Evolutionary conservation across 2,797 vertebrate species (phyloP).

Genomic region (Caiman crocodilus): DNA sequence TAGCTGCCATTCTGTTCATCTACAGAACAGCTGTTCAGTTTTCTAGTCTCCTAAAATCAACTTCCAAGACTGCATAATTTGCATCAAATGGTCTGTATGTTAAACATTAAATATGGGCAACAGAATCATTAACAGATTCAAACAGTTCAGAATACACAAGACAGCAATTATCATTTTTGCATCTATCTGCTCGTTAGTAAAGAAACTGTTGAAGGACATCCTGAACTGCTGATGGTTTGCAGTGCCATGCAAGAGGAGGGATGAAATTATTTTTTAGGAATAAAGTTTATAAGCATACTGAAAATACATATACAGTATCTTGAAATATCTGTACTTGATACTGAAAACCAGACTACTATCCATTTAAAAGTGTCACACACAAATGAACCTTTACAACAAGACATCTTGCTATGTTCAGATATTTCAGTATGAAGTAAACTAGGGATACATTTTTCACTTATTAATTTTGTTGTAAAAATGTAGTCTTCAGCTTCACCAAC

Average conservation of each 20-base stretch:
- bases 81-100: conserved; percentile 10
- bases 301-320: not conserved
- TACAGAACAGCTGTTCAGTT: conserved; percentile 78
- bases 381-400: not conserved
- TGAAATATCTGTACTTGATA: not conserved
- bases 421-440: not conserved
- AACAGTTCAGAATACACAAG: not conserved
- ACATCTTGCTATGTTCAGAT: not conserved
- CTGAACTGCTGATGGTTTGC: not conserved
- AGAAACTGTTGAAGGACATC: not conserved
- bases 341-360: not conserved
- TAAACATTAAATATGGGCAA: conserved; percentile 1
- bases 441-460: not conserved
- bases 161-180: not conserved
- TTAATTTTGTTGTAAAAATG: not conserved
- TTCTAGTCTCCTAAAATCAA: conserved; percentile 65
- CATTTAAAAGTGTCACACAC: not conserved
- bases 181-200: not conserved
- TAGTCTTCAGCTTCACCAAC: not conserved
- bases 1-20: conserved; percentile 67
- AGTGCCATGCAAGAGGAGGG: not conserved
- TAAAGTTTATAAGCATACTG: not conserved
- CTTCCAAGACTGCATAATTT: conserved; percentile 44
- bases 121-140: conserved; percentile 18
- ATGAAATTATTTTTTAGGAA: conserved; percentile 3